Base-by-base conservation (phyloP, 2,113 vertebrate genomes). In the cat (Felis catus) region DNA sequence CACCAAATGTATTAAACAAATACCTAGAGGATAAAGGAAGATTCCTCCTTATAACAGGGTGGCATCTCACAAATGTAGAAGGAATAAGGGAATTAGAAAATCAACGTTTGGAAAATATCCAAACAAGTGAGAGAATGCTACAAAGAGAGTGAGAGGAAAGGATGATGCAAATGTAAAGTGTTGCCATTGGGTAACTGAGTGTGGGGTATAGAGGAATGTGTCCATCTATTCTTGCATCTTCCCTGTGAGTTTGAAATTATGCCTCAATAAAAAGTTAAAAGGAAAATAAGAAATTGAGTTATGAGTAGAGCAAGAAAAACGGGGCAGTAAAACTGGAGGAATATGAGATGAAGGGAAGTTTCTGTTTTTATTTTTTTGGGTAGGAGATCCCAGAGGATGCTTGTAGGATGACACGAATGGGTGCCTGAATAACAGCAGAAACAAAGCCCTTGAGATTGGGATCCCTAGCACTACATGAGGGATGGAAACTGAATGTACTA, bases 391-490 rank as follows among this genome's bases (percentile, higher is more conserved):
- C 71, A 83, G 36, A 83, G 23, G 41, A 79, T 25, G 15, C 29
- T n/a, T 79, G 23, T 18, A 71, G 33, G 14, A 68, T 83, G 36
- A 68, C 0, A 91, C 19, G 94, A 96, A 97, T 58, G 2, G 55
- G 85, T 84, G 82, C 96, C 95, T 92, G 91, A 95, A 94, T 96
- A 96, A 83, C 7, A 94, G 48, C n/a, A 89, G 70, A 53, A 81
- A 86, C 45, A 68, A 55, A 66, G 9, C 66, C 61, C 55, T 53
- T 89, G 88, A 95, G 61, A 19, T 9, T 65, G 61, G 15, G 29
- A 90, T 51, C 13, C 29, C 82, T 39, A 90, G 74, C 29, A 53
- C 19, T 3, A 51, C 39, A 51, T 23, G 33, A 76, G 41, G 70
- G 31, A 76, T 1, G 73, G 36, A 89, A 55, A 94, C 18, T 80